Base-by-base conservation (phyloP, 1,140 invertebrate species). In the Ectropis grisescens region DNA sequence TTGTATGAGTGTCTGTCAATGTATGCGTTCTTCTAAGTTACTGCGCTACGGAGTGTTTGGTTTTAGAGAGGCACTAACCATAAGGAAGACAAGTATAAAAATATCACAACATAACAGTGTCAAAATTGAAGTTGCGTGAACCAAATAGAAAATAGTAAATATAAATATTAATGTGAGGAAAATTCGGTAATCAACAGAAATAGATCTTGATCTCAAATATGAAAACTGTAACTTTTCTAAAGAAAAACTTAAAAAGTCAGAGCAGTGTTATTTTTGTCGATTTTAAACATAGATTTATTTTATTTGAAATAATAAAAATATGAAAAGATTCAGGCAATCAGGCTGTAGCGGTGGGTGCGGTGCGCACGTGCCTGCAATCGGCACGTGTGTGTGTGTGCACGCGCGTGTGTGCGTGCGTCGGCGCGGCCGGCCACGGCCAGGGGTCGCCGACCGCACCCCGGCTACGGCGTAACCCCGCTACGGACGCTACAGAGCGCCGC, bases 381-480 rank as follows among this genome's bases (percentile, higher is more conserved):
- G 30, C 34, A 25, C 23, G 11, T 28, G 35, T 52, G 51, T 29
- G 54, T 36, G 47, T 12, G 37, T 22, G 24, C 19, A 24, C 9
- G 26, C 22, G 15, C 27, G 24, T 25, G 15, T 24, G 12, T 24
- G 15, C 19, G 26, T 22, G 16, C 15, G 41, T 31, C 39, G 28
- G 60, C 66, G 57, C 74, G 68, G 70, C 74, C 72, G 74, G 75
- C 74, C 70, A 79, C 62, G 74, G 74, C 74, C 74, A 79, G 74
- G 74, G 74, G 74, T 79, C 74, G 68, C 32, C 67, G 71, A 75
- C 74, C 70, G 68, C 58, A 50, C 66, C 67, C 68, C 62, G 54
- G 68, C 69, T 69, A 68, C 69, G 69, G 32, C 66, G 74, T 72
- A 71, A 71, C 70, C 64, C 50, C 68, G 59, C 70, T 74, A 72